Percentiles rank a stretch among this genome's conserved stretches.
Evolutionary conservation across 2,113 vertebrate genomes (phyloP).

Genomic region (Campylomormyrus tamandua): DNA sequence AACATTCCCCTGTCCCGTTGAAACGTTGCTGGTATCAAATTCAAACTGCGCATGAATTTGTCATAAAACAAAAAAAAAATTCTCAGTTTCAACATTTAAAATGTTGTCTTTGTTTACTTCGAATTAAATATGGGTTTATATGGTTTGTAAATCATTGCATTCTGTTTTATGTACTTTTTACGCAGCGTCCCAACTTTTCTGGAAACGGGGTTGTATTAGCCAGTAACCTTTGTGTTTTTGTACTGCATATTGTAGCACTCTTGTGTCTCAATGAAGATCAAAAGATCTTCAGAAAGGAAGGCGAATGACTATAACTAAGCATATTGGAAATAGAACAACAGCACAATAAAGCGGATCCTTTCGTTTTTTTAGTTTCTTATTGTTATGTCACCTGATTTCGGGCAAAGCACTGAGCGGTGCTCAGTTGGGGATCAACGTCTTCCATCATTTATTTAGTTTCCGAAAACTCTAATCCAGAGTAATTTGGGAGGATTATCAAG

Average conservation of each 20-base stretch:
- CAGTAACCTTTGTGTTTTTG: slow-evolving; percentile 63
- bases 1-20: too few relatives aligned
- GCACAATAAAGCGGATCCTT: slow-evolving; percentile 60
- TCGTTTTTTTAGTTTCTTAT: slow-evolving; percentile 53
- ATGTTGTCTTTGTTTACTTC: too few relatives aligned
- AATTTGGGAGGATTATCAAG: not conserved
- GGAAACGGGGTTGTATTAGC: slow-evolving; percentile 49
- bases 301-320: slow-evolving; percentile 55
- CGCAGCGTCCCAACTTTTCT: not conserved
- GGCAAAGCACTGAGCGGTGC: slow-evolving; percentile 69
- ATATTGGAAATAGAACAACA: slow-evolving; percentile 66
- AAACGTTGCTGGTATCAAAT: too few relatives aligned
- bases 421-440: slow-evolving; percentile 56
- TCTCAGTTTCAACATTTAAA: too few relatives aligned
- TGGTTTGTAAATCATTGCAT: not conserved
- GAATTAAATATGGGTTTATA: not conserved
- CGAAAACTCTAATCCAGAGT: not conserved
- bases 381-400: slow-evolving; percentile 69
- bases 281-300: slow-evolving; percentile 52
- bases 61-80: too few relatives aligned
- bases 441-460: slow-evolving; percentile 18
- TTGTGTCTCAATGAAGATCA: slow-evolving; percentile 60
- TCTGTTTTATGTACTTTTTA: not conserved
- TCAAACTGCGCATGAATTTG: too few relatives aligned
- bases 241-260: slow-evolving; percentile 74